Conservation (phyloP, 2,888 invertebrate genomes). For the Phalera bucephala region DNA sequence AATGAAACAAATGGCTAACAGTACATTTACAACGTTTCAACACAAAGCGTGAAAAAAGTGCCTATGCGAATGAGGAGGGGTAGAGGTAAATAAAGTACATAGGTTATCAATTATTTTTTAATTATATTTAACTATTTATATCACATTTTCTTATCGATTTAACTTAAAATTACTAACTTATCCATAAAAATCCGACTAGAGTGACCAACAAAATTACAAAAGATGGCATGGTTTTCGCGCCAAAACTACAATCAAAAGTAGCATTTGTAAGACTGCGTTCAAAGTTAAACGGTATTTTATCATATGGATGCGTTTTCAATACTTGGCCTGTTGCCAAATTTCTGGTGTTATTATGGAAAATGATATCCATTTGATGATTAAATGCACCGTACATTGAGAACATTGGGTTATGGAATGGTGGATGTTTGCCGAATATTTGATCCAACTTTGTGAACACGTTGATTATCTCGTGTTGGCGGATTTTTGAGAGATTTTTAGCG, state of each 20-base stretch:
- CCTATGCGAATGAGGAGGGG: too few relatives aligned
- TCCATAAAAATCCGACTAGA: slow-evolving; percentile 49
- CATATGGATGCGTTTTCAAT: slow-evolving; percentile 56
- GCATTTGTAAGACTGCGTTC: slow-evolving; percentile 52
- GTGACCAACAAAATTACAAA: slow-evolving; percentile 37
- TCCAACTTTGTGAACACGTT: slow-evolving; percentile 88
- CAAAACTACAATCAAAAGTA: slow-evolving; percentile 41
- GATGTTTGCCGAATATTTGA: slow-evolving; percentile 86
- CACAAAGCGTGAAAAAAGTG: too few relatives aligned
- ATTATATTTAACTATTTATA: neutral
- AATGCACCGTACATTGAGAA: slow-evolving; percentile 88
- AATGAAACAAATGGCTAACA: too few relatives aligned
- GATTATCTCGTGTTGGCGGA: slow-evolving; percentile 86
- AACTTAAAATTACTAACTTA: too few relatives aligned
- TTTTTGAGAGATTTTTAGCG: slow-evolving; percentile 75
- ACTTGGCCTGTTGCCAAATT: slow-evolving; percentile 49
- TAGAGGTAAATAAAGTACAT: too few relatives aligned
- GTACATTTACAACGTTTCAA: too few relatives aligned
- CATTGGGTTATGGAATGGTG: slow-evolving; percentile 80
- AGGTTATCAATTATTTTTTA: too few relatives aligned
- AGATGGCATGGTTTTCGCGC: slow-evolving; percentile 40
- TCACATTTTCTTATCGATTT: too few relatives aligned
- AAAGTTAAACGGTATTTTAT: slow-evolving; percentile 62
- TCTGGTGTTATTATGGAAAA: slow-evolving; percentile 85
- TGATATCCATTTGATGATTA: slow-evolving; percentile 84